phyloP scores from a whole-genome alignment of 1,140 invertebrate species.

The Drosophila kanapiae region DNA sequence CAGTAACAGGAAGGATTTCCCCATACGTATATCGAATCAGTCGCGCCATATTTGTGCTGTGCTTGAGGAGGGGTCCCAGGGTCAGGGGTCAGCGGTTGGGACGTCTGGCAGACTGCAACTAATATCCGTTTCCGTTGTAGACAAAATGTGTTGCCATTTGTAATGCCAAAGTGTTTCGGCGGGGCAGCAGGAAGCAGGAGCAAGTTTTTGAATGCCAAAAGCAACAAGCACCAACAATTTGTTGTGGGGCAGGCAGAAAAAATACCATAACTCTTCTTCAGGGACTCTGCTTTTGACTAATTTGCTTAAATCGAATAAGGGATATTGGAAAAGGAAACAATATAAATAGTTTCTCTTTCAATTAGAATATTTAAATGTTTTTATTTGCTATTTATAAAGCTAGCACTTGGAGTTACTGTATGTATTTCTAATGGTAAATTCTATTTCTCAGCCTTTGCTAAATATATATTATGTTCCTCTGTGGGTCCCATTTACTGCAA shows the following conservation, averaged over 20 bases:
- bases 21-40: slow-evolving; percentile 53
- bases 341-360: no score
- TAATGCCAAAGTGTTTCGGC: slow-evolving; percentile 74
- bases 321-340: no score
- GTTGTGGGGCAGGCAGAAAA: slow-evolving; percentile 10
- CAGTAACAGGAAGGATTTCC: slow-evolving; percentile 22
- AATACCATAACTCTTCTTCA: no score
- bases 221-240: slow-evolving; percentile 63
- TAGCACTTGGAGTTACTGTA: not conserved
- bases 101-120: slow-evolving; percentile 69
- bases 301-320: not conserved
- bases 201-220: slow-evolving; percentile 32
- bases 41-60: slow-evolving; percentile 29
- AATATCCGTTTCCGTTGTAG: slow-evolving; percentile 84
- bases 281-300: slow-evolving; percentile 11
- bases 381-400: not conserved
- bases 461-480: not conserved
- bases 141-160: slow-evolving; percentile 84
- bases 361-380: not conserved
- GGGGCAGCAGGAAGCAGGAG: slow-evolving; percentile 28
- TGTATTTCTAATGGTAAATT: slow-evolving; percentile 5
- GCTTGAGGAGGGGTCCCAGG: not conserved
- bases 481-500: slow-evolving; percentile 8
- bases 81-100: slow-evolving; percentile 18
- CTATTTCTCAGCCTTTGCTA: not conserved